These are phyloP conservation scores for Clarias magur DNA, from an alignment of 2,113 vertebrate genomes.

Conservation along the genomic window DNA sequence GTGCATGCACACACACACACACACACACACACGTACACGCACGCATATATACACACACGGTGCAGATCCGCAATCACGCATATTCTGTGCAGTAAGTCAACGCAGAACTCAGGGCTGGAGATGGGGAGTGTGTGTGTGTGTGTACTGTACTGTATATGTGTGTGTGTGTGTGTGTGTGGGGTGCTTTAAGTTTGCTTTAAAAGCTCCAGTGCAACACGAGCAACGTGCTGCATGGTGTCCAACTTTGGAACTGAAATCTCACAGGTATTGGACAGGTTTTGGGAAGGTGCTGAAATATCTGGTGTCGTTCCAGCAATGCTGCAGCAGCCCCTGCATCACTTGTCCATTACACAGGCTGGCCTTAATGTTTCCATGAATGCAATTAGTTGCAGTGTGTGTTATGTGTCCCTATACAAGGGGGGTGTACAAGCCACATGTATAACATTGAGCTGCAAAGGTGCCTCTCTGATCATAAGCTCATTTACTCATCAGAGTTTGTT, in stretches of 20 bases:
- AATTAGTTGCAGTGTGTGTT: not conserved
- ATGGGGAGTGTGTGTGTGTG: no score
- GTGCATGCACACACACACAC: conserved; percentile 13
- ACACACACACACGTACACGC: not conserved
- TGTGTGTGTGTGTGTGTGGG: not conserved
- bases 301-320: conserved; percentile 66
- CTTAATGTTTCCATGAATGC: conserved; percentile 22
- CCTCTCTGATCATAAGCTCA: not conserved
- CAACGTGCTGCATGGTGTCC: not conserved
- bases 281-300: conserved; percentile 48
- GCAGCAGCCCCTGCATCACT: conserved; percentile 71
- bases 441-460: not conserved
- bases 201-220: conserved; percentile 51
- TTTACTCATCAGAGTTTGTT: conserved; percentile 5
- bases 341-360: conserved; percentile 61
- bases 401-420: not conserved
- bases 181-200: conserved; percentile 69
- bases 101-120: conserved; percentile 56
- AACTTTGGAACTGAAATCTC: conserved; percentile 46
- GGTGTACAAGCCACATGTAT: not conserved
- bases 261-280: conserved; percentile 34
- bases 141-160: no score
- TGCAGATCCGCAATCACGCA: conserved; percentile 78
- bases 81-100: conserved; percentile 78
- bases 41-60: not conserved